Evolutionary conservation across 2,113 vertebrate genomes (phyloP).

Genomic region (Pycnonotus jocosus): DNA sequence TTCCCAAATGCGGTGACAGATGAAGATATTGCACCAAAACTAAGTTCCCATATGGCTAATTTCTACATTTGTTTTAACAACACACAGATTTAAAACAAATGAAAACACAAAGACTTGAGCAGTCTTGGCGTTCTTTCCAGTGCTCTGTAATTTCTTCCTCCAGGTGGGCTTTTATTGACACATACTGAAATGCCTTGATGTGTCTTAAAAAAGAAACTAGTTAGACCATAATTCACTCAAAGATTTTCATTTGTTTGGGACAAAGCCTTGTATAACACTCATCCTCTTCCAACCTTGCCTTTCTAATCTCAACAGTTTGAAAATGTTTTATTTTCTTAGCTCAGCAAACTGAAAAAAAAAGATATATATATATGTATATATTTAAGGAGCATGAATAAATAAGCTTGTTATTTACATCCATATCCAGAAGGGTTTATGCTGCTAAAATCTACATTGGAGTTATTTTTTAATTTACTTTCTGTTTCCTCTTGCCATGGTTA

Average conservation of each 20-base stretch:
- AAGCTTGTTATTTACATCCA: neutral
- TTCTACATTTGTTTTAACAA: slow-evolving; percentile 78
- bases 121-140: slow-evolving; percentile 48
- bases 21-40: slow-evolving; percentile 75
- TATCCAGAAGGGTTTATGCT: neutral
- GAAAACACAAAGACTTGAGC: slow-evolving; percentile 64
- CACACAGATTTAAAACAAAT: slow-evolving; percentile 74
- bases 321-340: neutral
- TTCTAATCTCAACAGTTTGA: neutral
- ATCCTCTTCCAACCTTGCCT: neutral
- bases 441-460: neutral
- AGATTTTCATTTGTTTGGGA: slow-evolving; percentile 33
- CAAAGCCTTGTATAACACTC: neutral
- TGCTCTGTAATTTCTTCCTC: slow-evolving; percentile 55
- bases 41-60: slow-evolving; percentile 76
- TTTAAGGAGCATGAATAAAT: neutral
- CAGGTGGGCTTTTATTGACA: slow-evolving; percentile 59
- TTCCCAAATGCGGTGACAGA: slow-evolving; percentile 72
- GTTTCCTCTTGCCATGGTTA: neutral
- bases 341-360: neutral
- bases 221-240: slow-evolving; percentile 11
- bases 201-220: slow-evolving; percentile 30
- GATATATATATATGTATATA: no score
- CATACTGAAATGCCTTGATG: slow-evolving; percentile 39
- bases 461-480: neutral